Percentiles rank a stretch among this genome's conserved stretches.
Conservation (phyloP, 2,888 invertebrate species). For the Romanomermis culicivorax region DNA sequence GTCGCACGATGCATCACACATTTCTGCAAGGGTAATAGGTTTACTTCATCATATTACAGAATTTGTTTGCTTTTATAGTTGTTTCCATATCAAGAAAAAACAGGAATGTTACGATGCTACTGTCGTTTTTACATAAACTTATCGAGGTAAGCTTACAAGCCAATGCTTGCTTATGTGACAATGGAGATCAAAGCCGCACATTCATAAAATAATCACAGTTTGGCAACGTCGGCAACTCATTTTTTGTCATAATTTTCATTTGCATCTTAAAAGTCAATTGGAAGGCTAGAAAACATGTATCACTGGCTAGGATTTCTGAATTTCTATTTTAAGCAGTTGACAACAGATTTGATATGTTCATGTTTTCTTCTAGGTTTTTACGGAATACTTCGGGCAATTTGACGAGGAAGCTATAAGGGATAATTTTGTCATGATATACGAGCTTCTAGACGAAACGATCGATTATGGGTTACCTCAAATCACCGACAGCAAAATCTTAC, state of each 20-base stretch:
- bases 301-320: too few species aligned
- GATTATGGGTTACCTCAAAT: slow-evolving; percentile 93
- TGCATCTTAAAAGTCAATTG: too few species aligned
- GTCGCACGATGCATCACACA: too few species aligned
- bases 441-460: slow-evolving; percentile 77
- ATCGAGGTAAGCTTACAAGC: slow-evolving; percentile 58
- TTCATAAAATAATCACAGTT: too few species aligned
- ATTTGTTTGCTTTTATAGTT: slow-evolving; percentile 34
- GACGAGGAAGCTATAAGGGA: slow-evolving; percentile 96
- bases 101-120: slow-evolving; percentile 81
- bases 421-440: slow-evolving; percentile 98
- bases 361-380: slow-evolving; percentile 37
- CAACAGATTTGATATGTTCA: neutral
- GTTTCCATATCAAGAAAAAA: slow-evolving; percentile 88
- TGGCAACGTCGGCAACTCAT: neutral
- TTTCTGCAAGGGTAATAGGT: neutral
- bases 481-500: slow-evolving; percentile 84
- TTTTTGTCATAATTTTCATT: neutral
- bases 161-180: too few species aligned
- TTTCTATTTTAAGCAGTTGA: too few species aligned
- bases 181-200: too few species aligned
- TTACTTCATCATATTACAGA: neutral
- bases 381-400: slow-evolving; percentile 88
- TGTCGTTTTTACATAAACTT: slow-evolving; percentile 85
- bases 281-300: too few species aligned